These are phyloP conservation scores for Drosophila pallidifrons DNA, from an alignment of 1,140 invertebrate genomes.

Conservation along the genomic window DNA sequence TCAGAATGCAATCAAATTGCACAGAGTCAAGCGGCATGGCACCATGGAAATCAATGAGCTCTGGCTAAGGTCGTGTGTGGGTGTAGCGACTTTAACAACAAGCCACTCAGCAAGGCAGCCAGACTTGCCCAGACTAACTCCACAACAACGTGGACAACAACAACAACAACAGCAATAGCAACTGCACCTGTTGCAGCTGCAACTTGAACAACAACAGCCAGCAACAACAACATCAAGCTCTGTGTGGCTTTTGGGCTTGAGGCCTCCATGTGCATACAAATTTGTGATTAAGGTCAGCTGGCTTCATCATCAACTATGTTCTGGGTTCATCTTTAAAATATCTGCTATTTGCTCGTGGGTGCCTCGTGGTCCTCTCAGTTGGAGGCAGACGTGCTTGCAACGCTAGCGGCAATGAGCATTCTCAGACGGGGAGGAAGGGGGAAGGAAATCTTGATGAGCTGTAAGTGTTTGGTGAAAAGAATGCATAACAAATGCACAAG, in stretches of 20 bases:
- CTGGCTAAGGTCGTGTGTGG: slow-evolving; percentile 69
- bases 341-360: slow-evolving; percentile 42
- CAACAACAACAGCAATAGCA: not conserved
- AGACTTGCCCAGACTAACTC: slow-evolving; percentile 10
- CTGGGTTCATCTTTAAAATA: slow-evolving; percentile 33
- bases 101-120: not conserved
- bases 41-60: slow-evolving; percentile 48
- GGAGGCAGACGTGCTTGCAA: slow-evolving; percentile 13
- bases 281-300: slow-evolving; percentile 79
- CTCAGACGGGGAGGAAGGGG: slow-evolving; percentile 6
- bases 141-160: not conserved
- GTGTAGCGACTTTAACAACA: slow-evolving; percentile 41
- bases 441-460: not conserved
- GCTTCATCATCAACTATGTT: slow-evolving; percentile 61
- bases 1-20: slow-evolving; percentile 62
- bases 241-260: slow-evolving; percentile 21
- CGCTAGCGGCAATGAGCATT: slow-evolving; percentile 21
- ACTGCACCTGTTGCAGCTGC: slow-evolving; percentile 66
- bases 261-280: slow-evolving; percentile 67
- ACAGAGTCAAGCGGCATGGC: slow-evolving; percentile 11
- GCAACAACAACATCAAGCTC: not conserved
- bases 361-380: slow-evolving; percentile 14
- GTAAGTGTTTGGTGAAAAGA: not conserved
- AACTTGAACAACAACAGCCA: slow-evolving; percentile 18
- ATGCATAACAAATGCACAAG: not conserved